Evolutionary conservation across 2,113 vertebrate genomes (phyloP).

Genomic region (Protomyctophum bolini): DNA sequence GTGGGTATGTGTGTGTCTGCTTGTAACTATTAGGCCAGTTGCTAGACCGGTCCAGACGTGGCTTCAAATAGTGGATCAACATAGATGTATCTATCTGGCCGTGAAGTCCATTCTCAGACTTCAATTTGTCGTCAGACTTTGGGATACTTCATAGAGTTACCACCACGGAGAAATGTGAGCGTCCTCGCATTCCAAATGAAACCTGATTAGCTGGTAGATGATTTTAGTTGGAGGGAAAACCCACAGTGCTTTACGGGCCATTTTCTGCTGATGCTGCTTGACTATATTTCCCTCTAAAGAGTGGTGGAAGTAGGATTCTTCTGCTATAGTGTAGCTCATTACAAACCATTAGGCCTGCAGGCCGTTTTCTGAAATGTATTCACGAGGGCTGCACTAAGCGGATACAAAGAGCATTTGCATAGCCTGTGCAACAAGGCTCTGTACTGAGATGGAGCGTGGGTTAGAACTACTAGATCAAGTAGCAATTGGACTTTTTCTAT

Average conservation of each 20-base stretch:
- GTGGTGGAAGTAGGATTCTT: slow-evolving; percentile 5
- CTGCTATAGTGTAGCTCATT: slow-evolving; percentile 19
- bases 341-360: slow-evolving; percentile 7
- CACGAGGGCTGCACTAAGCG: slow-evolving; percentile 1
- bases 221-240: background rate
- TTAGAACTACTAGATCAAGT: background rate
- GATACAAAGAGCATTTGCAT: slow-evolving; percentile 3
- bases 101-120: background rate
- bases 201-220: background rate
- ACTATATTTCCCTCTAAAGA: background rate
- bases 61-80: background rate
- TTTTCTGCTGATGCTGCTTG: slow-evolving; percentile 5
- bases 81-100: background rate
- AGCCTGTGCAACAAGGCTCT: background rate
- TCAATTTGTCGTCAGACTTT: background rate
- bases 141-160: background rate
- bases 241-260: background rate
- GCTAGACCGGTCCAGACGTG: background rate
- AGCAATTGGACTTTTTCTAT: background rate
- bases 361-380: slow-evolving; percentile 16
- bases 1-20: no score
- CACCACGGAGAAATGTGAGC: background rate
- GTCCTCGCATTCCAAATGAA: background rate
- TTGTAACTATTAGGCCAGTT: no score
- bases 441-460: background rate